phyloP scores from a whole-genome alignment of 1,140 invertebrate genomes.

The Xylocopa sonorina region DNA sequence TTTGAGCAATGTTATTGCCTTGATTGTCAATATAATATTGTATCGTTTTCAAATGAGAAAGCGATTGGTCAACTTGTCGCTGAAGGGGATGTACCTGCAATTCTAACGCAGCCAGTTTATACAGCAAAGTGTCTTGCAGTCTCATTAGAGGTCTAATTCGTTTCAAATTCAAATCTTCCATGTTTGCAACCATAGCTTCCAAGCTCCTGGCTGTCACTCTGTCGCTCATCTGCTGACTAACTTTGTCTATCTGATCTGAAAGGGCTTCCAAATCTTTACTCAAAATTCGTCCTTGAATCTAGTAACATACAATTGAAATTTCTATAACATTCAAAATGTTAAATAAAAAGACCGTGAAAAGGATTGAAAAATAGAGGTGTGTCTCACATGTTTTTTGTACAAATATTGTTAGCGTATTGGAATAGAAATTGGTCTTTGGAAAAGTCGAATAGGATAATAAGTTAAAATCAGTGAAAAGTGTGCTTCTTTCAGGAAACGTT shows the following conservation, averaged over 20 bases:
- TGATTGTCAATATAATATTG: constrained; percentile 89
- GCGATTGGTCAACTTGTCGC: constrained; percentile 87
- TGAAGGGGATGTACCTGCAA: constrained; percentile 87
- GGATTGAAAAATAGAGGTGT: neutral
- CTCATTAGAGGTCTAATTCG: constrained; percentile 87
- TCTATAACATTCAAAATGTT: neutral
- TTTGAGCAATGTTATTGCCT: constrained; percentile 86
- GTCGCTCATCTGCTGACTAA: constrained; percentile 87
- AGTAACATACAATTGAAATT: constrained; percentile 5
- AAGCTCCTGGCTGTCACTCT: constrained; percentile 85
- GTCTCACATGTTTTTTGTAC: too few relatives aligned
- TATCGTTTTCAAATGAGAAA: constrained; percentile 88
- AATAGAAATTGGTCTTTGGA: too few relatives aligned
- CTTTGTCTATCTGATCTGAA: constrained; percentile 88
- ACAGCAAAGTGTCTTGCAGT: constrained; percentile 87
- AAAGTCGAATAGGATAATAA: too few relatives aligned
- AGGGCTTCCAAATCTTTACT: constrained; percentile 88
- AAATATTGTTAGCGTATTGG: too few relatives aligned
- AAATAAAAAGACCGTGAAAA: neutral
- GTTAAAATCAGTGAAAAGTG: too few relatives aligned
- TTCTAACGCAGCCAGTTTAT: constrained; percentile 88
- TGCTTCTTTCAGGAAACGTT: too few relatives aligned
- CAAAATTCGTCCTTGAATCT: constrained; percentile 85
- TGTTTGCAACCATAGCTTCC: constrained; percentile 85
- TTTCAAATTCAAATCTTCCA: constrained; percentile 84